A percentile compares a stretch with the other conserved stretches of the same genome.
phyloP scores from a whole-genome alignment of 30 jellyfish, hydroid and myxozoan genomes.

The Aurelia sp. region DNA sequence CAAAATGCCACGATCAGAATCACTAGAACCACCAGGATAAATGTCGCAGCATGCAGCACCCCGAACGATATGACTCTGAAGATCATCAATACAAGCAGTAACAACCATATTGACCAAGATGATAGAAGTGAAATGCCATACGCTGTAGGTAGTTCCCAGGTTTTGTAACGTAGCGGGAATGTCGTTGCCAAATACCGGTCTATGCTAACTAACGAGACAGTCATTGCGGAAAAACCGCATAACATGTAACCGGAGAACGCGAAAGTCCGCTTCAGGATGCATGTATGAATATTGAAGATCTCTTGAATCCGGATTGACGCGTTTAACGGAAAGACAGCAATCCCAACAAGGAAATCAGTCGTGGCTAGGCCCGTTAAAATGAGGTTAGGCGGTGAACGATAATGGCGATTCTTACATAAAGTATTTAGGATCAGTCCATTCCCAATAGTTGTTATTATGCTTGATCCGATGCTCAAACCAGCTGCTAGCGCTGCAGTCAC shows the following conservation, averaged over 20 bases:
- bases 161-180: conserved; percentile 15
- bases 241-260: conserved; percentile 11
- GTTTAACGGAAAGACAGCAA: conserved; percentile 8
- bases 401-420: background rate
- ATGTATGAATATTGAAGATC: background rate
- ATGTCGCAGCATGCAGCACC: background rate
- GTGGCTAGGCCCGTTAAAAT: conserved; percentile 1
- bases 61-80: background rate
- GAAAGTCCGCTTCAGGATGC: conserved; percentile 5
- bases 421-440: background rate
- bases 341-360: conserved; percentile 35
- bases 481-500: background rate
- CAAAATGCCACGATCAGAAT: background rate
- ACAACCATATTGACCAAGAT: background rate
- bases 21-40: background rate
- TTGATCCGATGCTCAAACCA: background rate
- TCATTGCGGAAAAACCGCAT: conserved; percentile 31
- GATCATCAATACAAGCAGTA: background rate
- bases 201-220: conserved; percentile 12
- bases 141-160: background rate
- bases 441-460: background rate
- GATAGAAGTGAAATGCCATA: background rate
- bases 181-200: conserved; percentile 36
- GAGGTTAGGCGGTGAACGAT: conserved; percentile 5
- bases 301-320: conserved; percentile 5